Evolutionary conservation across 2,113 vertebrate genomes (phyloP).

Genomic region (Lota lota): DNA sequence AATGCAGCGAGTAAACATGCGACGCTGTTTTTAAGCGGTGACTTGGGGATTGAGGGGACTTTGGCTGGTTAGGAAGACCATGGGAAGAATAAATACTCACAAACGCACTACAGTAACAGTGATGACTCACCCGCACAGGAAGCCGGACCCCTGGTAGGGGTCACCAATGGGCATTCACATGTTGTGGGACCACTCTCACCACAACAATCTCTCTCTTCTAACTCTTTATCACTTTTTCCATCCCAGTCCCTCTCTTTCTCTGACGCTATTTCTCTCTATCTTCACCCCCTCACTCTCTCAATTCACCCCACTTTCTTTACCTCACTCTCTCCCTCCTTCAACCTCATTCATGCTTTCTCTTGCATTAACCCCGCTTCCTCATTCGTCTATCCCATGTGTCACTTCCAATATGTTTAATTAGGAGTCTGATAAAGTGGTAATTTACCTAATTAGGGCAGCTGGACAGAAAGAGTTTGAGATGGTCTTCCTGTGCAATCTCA

Average conservation of each 20-base stretch:
- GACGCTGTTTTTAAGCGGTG: conserved; percentile 32
- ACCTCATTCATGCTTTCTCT: not conserved
- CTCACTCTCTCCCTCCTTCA: not conserved
- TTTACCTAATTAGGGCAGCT: conserved; percentile 65
- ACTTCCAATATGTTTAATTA: conserved; percentile 38
- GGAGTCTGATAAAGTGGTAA: conserved; percentile 51
- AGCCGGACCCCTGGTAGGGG: not conserved
- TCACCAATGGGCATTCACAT: not conserved
- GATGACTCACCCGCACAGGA: not conserved
- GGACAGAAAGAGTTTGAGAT: conserved; percentile 44
- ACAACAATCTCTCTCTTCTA: conserved; percentile 28
- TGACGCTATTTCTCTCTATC: not conserved
- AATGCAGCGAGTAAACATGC: conserved; percentile 46
- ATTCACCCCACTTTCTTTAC: not conserved
- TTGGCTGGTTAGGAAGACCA: conserved; percentile 34
- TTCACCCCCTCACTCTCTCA: conserved; percentile 12
- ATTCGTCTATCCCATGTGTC: conserved; percentile 23
- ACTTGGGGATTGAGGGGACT: conserved; percentile 36
- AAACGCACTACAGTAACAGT: not conserved
- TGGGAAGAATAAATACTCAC: conserved; percentile 42
- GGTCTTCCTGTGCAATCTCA: conserved; percentile 46
- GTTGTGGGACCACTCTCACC: not conserved
- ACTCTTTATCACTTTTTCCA: not conserved
- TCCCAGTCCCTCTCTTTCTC: not conserved
- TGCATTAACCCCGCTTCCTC: conserved; percentile 1